Conservation (phyloP, 30 jellyfish, hydroid and myxozoan species). For the Clytia hemisphaerica region DNA sequence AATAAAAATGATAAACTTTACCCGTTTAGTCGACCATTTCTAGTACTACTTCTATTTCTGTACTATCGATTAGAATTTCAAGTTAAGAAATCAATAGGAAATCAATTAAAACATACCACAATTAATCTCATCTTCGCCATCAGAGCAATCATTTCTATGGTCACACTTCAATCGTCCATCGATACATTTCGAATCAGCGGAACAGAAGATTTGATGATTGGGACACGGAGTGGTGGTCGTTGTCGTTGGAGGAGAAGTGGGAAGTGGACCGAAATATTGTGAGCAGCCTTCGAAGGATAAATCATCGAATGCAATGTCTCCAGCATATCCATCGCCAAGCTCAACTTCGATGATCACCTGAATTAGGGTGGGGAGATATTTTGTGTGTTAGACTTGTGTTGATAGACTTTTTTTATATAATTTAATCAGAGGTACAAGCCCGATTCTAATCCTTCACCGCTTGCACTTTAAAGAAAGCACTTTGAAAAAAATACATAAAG, state of each 20-base stretch:
- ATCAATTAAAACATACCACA: no score
- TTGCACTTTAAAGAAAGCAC: neutral
- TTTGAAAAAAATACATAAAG: neutral
- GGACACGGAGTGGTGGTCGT: slow-evolving; percentile 93
- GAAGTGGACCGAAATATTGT: slow-evolving; percentile 47
- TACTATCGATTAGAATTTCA: no score
- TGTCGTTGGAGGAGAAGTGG: slow-evolving; percentile 86
- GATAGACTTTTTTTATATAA: no score
- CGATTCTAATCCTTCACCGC: no score
- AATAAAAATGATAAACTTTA: no score
- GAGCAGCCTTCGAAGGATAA: slow-evolving; percentile 81
- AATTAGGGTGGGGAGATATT: no score
- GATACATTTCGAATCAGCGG: slow-evolving; percentile 78
- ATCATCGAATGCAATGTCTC: slow-evolving; percentile 96
- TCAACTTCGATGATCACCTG: slow-evolving; percentile 91
- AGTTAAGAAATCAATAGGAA: no score
- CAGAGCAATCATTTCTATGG: slow-evolving; percentile 62
- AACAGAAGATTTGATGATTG: slow-evolving; percentile 71
- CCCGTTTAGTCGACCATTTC: no score
- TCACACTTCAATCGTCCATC: slow-evolving; percentile 55
- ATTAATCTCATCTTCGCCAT: slow-evolving; percentile 81
- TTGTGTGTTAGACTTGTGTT: no score
- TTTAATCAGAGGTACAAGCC: no score
- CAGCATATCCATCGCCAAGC: slow-evolving; percentile 77
- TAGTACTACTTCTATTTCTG: no score